Conservation (phyloP, 2,113 vertebrate species). For the Bothrops jararaca region DNA sequence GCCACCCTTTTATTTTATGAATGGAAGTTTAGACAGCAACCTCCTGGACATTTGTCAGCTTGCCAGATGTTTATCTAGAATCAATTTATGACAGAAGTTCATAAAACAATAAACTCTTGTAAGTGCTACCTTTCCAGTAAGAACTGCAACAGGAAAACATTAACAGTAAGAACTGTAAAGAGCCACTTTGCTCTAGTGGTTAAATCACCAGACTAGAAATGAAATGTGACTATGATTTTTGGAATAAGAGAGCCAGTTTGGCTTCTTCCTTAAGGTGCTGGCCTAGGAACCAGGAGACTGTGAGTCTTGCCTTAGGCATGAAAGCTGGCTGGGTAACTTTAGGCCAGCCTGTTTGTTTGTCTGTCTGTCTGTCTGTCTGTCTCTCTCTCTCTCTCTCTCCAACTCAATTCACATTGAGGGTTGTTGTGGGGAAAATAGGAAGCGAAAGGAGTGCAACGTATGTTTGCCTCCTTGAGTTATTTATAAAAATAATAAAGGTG, state of each 20-base stretch:
- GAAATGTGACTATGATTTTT: neutral
- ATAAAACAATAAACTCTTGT: neutral
- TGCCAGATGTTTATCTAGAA: neutral
- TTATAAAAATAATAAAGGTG: neutral
- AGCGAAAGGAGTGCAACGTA: neutral
- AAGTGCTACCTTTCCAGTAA: neutral
- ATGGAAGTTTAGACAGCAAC: neutral
- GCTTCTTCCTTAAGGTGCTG: neutral
- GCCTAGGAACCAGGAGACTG: neutral
- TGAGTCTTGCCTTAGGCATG: neutral
- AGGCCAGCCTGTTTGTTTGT: neutral
- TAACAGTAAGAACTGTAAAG: neutral
- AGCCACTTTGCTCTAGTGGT: neutral
- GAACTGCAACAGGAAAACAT: neutral
- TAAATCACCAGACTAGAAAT: neutral
- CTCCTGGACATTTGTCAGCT: neutral
- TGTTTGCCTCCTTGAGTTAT: neutral
- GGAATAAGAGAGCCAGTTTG: neutral
- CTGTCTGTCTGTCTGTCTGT: too few species aligned
- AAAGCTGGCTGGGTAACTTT: neutral
- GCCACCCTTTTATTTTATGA: neutral
- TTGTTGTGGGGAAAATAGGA: neutral
- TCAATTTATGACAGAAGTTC: neutral
- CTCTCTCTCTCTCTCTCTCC: neutral
- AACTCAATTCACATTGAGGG: neutral